Evolutionary conservation across 2,113 vertebrate species (phyloP).

Genomic region (Okapia johnstoni): DNA sequence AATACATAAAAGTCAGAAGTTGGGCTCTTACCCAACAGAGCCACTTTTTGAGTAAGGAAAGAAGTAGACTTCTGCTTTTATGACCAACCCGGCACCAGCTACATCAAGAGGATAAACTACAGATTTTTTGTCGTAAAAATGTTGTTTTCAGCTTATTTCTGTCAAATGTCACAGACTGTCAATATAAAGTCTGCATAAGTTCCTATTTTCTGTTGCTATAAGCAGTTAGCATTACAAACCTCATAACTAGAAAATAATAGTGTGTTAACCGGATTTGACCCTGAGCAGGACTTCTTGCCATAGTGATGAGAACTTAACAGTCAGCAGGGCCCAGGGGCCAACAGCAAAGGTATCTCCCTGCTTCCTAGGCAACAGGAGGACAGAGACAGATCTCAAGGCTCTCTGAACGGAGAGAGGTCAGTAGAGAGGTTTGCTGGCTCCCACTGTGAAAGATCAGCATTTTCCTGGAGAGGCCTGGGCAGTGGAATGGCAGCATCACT

Average conservation of each 20-base stretch:
- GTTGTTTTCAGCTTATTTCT: neutral
- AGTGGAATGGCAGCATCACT: neutral
- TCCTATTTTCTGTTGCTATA: slow-evolving; percentile 7
- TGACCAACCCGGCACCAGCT: neutral
- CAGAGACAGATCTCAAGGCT: neutral
- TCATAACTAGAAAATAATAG: slow-evolving; percentile 40
- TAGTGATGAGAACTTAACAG: neutral
- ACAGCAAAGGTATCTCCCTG: neutral
- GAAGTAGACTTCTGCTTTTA: neutral
- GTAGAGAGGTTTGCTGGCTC: neutral
- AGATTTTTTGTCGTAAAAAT: neutral
- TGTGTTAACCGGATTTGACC: slow-evolving; percentile 10
- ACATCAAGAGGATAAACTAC: neutral
- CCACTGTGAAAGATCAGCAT: rapidly evolving
- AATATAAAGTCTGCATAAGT: slow-evolving; percentile 6
- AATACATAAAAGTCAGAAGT: neutral
- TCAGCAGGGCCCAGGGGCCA: neutral
- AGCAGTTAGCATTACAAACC: slow-evolving; percentile 22
- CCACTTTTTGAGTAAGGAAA: neutral
- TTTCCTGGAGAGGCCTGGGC: neutral
- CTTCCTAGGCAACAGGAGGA: rapidly evolving
- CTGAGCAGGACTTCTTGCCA: neutral
- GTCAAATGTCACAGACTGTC: neutral
- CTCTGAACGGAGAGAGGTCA: neutral
- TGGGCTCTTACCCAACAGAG: neutral